phyloP scores from a whole-genome alignment of 1,140 invertebrate genomes.

The Drosophila santomea region DNA sequence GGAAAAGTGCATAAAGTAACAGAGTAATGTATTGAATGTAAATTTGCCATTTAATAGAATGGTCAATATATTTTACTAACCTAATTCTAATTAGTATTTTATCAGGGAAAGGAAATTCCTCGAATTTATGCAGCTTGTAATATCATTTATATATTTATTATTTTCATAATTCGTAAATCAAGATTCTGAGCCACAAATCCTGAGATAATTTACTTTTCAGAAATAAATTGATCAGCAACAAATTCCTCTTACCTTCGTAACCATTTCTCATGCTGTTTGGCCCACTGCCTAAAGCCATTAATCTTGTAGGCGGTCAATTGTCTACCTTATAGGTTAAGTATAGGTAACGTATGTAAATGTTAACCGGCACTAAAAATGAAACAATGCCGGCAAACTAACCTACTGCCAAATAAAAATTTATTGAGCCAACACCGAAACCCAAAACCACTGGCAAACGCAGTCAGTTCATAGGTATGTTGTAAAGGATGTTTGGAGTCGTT shows the following conservation, averaged over 20 bases:
- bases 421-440: slow-evolving; percentile 47
- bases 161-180: too few relatives aligned
- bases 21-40: neutral
- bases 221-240: neutral
- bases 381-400: slow-evolving; percentile 30
- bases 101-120: too few relatives aligned
- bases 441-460: slow-evolving; percentile 12
- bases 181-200: neutral
- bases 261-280: too few relatives aligned
- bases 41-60: neutral
- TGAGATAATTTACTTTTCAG: neutral
- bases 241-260: too few relatives aligned
- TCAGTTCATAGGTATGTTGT: slow-evolving; percentile 39
- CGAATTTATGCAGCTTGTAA: too few relatives aligned
- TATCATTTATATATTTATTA: too few relatives aligned
- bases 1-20: slow-evolving; percentile 23
- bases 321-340: slow-evolving; percentile 44
- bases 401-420: slow-evolving; percentile 70
- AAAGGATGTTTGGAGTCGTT: slow-evolving; percentile 48
- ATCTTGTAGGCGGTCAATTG: slow-evolving; percentile 50
- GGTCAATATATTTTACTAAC: neutral
- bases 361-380: slow-evolving; percentile 41
- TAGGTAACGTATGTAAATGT: slow-evolving; percentile 66
- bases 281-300: slow-evolving; percentile 1
- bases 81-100: too few relatives aligned